Evolutionary conservation across 2,113 vertebrate genomes (phyloP), one percentile per base, ranked within the genome.

Genomic region (Laticauda laticaudata): DNA sequence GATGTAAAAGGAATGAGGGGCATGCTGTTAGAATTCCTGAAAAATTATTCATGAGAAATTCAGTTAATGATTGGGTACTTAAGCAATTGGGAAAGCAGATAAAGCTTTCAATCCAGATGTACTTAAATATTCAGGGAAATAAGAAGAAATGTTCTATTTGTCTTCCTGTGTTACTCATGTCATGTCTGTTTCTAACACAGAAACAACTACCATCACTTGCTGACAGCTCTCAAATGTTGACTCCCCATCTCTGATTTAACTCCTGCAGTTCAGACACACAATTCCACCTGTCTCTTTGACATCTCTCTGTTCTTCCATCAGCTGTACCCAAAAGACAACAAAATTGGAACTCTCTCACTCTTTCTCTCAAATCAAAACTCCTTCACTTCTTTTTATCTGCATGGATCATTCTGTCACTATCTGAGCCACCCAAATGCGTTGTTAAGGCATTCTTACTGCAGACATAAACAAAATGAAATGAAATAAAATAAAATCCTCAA

Each of bases 121-220:
- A n/a, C 5, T 64, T n/a, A 64, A 88, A 39, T 69, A 92, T 69
- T 69, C 57, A 69, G 86, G 64, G 23, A 88, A 51, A 43, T n/a
- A 0, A 5, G 81, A 48, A 75, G 3, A 39, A 69, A 69, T 88
- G 43, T 45, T 5, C n/a, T 39, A 2, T 5, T 53, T 45, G 61
- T 87, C 34, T 94, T 91, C 91, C 0, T 81, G 94, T 86, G 94
- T 53, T 91, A 93, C 88, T 43, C 88, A 87, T 12, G 23, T 2
- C 1, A 55, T 64, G 24, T 8, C 0, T 92, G 1, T 21, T 89
- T 92, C 86, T 90, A 57, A 92, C 92, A 94, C 57, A 87, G 3
- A 93, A 24, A 24, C 39, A 64, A 54, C 5, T 29, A 0, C 0
- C 21, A 20, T 45, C 12, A 7, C 29, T 90, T 90, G 48, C 24